Conservation (phyloP, 2,113 vertebrate genomes). For the Bettongia penicillata region DNA sequence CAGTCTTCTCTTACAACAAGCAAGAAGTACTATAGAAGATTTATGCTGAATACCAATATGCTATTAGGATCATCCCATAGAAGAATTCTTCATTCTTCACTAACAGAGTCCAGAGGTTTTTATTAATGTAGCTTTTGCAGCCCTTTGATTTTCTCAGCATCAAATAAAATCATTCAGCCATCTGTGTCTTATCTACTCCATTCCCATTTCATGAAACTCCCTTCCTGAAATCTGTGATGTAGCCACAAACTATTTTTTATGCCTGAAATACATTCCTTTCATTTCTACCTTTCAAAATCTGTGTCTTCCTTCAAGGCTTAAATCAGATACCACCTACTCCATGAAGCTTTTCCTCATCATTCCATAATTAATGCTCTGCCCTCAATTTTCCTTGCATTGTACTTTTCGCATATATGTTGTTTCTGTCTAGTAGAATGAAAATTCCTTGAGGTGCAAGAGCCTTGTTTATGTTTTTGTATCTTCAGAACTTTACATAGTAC, state of each 20-base stretch:
- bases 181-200: not conserved
- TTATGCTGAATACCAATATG: not conserved
- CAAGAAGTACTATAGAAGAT: not conserved
- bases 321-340: not conserved
- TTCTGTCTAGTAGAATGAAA: not conserved
- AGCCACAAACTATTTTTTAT: not conserved
- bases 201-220: not conserved
- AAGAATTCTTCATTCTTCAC: not conserved
- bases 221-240: not conserved
- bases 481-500: not conserved
- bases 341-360: not conserved
- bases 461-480: not conserved
- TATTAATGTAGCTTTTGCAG: not conserved
- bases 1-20: not conserved
- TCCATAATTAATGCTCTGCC: not conserved
- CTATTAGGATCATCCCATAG: not conserved
- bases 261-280: not conserved
- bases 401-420: not conserved
- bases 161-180: not conserved
- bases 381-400: not conserved
- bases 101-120: not conserved
- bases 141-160: not conserved
- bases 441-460: not conserved
- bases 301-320: not conserved
- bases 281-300: not conserved